Conservation (phyloP, 2,113 vertebrate genomes). For the Ceratotherium simum region DNA sequence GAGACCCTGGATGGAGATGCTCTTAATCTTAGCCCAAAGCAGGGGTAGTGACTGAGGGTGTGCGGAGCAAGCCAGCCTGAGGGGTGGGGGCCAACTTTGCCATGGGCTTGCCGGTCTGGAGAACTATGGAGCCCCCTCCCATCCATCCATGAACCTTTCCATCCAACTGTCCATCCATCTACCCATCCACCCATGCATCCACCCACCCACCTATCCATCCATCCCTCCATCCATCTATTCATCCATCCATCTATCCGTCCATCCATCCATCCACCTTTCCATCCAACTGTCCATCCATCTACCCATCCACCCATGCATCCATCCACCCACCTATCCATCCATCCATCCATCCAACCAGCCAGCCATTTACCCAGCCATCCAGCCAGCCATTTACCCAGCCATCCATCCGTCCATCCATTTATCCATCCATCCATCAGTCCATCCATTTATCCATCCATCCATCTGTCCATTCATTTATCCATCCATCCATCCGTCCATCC, state of each 20-base stretch:
- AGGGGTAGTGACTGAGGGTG: not conserved
- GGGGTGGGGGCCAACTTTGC: not conserved
- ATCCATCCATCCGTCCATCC: not conserved
- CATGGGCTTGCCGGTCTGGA: not conserved
- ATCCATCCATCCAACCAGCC: no score
- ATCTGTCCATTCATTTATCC: not conserved
- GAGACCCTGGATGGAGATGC: accelerated
- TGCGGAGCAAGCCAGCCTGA: not conserved
- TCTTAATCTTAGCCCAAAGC: not conserved
- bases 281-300: not conserved
- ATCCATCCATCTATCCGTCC: not conserved
- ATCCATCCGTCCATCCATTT: not conserved
- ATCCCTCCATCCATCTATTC: no score
- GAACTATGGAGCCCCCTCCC: not conserved
- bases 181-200: not conserved
- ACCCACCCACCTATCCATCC: not conserved
- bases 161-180: not conserved
- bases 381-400: accelerated
- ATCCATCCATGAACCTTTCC: not conserved
- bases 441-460: no score
- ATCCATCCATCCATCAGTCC: not conserved
- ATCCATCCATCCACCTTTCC: accelerated
- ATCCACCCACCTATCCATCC: no score
- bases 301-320: no score
- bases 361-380: not conserved